Percentiles rank a stretch among this genome's conserved stretches.
These are phyloP conservation scores for Crenuchus spilurus DNA, from an alignment of 2,797 vertebrate species.

Conservation along the genomic window DNA sequence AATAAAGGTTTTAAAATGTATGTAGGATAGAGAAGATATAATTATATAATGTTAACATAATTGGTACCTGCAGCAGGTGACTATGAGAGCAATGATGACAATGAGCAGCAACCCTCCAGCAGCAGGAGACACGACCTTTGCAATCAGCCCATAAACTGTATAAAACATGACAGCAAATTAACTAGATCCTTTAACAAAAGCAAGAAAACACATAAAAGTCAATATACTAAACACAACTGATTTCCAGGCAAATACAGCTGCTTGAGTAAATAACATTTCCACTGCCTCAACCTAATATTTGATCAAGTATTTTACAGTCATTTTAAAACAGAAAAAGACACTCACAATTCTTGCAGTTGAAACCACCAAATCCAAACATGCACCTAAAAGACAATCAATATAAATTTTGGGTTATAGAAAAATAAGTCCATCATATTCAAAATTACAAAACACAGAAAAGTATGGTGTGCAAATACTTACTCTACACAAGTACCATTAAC, in stretches of 20 bases:
- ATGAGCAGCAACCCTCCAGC: constrained; percentile 90
- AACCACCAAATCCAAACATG: constrained; percentile 93
- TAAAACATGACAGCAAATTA: constrained; percentile 26
- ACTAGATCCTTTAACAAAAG: background rate
- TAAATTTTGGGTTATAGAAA: background rate
- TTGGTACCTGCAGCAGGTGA: constrained; percentile 90
- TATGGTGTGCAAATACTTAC: constrained; percentile 71
- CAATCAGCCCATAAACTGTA: constrained; percentile 95
- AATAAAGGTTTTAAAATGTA: too few species aligned
- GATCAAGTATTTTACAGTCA: too few species aligned
- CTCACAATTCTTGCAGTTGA: constrained; percentile 97
- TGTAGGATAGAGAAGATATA: too few species aligned
- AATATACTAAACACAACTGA: background rate
- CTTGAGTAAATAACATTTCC: too few species aligned
- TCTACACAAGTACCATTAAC: constrained; percentile 90
- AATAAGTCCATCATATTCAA: constrained; percentile 10
- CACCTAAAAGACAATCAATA: constrained; percentile 79
- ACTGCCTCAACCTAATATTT: too few species aligned
- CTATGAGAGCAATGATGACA: constrained; percentile 86
- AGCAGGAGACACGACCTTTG: constrained; percentile 91
- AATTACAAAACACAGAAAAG: background rate
- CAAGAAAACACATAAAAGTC: background rate
- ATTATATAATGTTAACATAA: too few species aligned
- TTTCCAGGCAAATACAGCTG: background rate
- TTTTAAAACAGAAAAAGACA: constrained; percentile 52